Evolutionary conservation across 2,797 vertebrate species (phyloP), one percentile per base, ranked within the genome.

Genomic region (Morelia viridis): DNA sequence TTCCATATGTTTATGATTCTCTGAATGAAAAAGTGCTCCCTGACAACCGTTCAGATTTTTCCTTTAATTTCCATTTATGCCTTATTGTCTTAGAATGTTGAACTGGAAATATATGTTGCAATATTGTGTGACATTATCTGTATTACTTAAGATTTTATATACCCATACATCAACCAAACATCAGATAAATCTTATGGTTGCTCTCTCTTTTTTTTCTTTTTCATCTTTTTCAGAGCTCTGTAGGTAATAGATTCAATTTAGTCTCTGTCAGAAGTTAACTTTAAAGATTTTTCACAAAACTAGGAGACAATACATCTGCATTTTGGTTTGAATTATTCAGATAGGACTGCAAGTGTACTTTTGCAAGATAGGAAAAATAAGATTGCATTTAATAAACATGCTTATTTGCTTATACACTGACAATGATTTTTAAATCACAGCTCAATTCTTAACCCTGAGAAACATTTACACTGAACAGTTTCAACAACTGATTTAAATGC

Each of bases 71-170:
- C 97, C 97, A 97, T 97, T 97, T 97, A 97, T 98, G 96, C 96
- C 97, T 97, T 98, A 97, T 97, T 98, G 97, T 98, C 96, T 98
- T 97, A 96, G 96, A 97, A 97, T 95, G 95, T 97, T 97, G 96
- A 90, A 95, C 95, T 94, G 97, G 97, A 97, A 97, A 98, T 98
- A 98, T 98, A 97, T 98, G 97, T 97, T 98, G 96, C 96, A 97
- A 97, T 98, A 98, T 97, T 97, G 96, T 96, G 93, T 97, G 97
- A 97, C 97, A 97, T 98, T 98, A 98, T 98, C 97, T 97, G 96
- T 97, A 97, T 98, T 98, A 97, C 97, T 97, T 98, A 97, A 97
- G 97, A 97, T 97, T 97, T 98, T 97, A 97, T 97, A 97, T 96
- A 97, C 92, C 96, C 96, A 97, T 98, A 97, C 96, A 98, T 98